Percentiles rank a stretch among this genome's conserved stretches.
These are phyloP conservation scores for Glaucidium brasilianum DNA, from an alignment of 2,113 vertebrate genomes.

Conservation along the genomic window DNA sequence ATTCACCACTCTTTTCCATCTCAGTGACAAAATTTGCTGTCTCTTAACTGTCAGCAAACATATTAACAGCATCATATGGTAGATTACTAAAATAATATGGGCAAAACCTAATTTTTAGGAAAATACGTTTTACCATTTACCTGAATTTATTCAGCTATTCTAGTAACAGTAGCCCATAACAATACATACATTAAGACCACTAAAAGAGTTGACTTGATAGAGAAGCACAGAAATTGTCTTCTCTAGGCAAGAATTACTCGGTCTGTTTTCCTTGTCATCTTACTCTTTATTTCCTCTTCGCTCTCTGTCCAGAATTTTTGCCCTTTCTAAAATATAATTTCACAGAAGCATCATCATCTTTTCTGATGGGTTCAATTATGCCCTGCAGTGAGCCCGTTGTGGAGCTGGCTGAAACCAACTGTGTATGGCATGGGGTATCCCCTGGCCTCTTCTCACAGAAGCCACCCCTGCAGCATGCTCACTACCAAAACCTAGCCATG, in stretches of 20 bases:
- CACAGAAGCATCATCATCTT: neutral
- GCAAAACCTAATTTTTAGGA: neutral
- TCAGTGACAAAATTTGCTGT: neutral
- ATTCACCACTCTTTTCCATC: neutral
- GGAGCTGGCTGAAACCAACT: accelerated
- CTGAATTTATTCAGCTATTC: neutral
- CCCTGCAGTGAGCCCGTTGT: neutral
- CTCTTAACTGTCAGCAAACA: neutral
- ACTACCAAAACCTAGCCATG: neutral
- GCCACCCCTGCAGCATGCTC: accelerated
- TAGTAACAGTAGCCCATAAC: neutral
- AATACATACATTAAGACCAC: neutral
- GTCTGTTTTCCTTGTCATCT: neutral
- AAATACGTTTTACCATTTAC: neutral
- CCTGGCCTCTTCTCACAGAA: neutral
- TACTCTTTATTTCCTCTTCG: accelerated
- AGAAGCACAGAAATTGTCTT: neutral
- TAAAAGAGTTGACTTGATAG: neutral
- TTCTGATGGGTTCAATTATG: neutral
- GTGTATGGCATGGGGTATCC: neutral
- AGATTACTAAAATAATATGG: neutral
- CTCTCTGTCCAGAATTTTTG: neutral
- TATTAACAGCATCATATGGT: neutral
- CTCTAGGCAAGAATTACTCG: neutral
- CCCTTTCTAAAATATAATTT: neutral